Conservation (phyloP, 2,113 vertebrate genomes). For the Rhinichthys klamathensis region DNA sequence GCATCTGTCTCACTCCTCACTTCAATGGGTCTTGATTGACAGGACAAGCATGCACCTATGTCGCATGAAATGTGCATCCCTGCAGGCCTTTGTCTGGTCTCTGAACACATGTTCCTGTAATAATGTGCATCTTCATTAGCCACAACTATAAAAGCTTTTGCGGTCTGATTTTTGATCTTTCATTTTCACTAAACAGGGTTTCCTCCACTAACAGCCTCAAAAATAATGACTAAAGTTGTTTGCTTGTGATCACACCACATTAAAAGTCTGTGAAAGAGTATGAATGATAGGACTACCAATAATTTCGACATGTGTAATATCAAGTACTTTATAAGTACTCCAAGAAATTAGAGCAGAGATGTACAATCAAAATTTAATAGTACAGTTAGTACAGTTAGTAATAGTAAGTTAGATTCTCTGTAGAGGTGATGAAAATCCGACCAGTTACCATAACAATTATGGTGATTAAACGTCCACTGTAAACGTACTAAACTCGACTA, state of each 20-base stretch:
- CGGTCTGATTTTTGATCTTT: constrained; percentile 22
- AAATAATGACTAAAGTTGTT: neutral
- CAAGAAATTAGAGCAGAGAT: neutral
- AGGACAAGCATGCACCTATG: constrained; percentile 47
- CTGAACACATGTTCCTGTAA: constrained; percentile 17
- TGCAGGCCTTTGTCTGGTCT: constrained; percentile 31
- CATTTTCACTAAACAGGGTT: neutral
- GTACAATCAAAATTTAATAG: neutral
- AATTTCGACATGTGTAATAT: neutral
- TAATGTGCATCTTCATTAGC: constrained; percentile 47
- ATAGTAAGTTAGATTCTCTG: neutral
- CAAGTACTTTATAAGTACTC: neutral
- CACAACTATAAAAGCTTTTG: neutral
- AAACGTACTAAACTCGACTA: neutral
- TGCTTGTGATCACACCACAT: neutral
- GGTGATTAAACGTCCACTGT: neutral
- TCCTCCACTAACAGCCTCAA: neutral
- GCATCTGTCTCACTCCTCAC: neutral
- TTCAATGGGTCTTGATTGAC: constrained; percentile 44
- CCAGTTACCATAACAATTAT: neutral
- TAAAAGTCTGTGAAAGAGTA: neutral
- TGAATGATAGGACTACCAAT: neutral
- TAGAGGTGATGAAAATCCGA: neutral
- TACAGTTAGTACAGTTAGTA: too few species aligned
- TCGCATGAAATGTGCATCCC: constrained; percentile 44